Conservation (phyloP, 2,113 vertebrate species). For the Raphicerus campestris region DNA sequence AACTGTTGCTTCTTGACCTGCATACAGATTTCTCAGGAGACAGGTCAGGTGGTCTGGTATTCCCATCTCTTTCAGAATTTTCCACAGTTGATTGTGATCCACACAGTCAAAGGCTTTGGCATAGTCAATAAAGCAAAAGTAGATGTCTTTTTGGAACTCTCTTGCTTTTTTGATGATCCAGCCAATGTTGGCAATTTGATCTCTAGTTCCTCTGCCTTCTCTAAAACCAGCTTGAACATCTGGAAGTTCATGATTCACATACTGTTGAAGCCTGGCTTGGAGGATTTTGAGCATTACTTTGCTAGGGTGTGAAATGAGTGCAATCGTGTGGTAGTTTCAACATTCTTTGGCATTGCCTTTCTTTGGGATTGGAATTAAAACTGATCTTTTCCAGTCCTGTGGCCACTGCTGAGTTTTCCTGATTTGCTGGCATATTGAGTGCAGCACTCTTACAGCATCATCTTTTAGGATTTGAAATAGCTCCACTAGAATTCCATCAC, state of each 20-base stretch:
- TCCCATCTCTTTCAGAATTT: not conserved
- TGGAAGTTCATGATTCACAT: not conserved
- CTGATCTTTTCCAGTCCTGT: not conserved
- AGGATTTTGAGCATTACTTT: not conserved
- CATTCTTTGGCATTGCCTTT: not conserved
- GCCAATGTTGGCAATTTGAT: accelerated
- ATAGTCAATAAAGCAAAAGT: not conserved
- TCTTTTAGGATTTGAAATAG: not conserved
- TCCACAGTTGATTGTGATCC: not conserved
- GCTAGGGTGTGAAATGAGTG: not conserved
- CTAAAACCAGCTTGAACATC: not conserved
- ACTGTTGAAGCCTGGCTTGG: not conserved
- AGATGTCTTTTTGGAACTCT: not conserved
- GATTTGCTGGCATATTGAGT: not conserved
- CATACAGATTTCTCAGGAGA: not conserved
- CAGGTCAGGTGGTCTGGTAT: not conserved
- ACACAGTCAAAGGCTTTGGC: not conserved
- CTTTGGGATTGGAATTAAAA: not conserved
- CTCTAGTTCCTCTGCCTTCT: not conserved
- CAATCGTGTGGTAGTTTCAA: accelerated
- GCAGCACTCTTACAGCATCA: not conserved
- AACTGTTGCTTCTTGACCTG: not conserved
- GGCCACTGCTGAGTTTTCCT: not conserved
- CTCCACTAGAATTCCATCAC: not conserved
- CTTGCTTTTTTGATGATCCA: not conserved